Evolutionary conservation across 2,797 vertebrate genomes (phyloP).

Genomic region (Diglossa cyanea): DNA sequence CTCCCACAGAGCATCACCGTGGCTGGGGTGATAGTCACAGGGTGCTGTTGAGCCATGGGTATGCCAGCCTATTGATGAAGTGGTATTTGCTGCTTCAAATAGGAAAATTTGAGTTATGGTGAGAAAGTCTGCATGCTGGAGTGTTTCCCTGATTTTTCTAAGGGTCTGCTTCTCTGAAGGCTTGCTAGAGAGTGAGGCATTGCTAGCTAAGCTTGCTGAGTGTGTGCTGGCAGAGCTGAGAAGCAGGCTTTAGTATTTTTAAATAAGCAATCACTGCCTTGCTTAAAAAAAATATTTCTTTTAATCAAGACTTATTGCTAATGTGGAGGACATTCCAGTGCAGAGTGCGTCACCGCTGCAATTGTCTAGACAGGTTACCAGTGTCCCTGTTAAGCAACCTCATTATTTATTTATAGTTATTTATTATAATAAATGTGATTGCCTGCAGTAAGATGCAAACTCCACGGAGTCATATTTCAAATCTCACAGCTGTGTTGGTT

Average conservation of each 20-base stretch:
- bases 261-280: neutral
- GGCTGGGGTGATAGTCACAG: neutral
- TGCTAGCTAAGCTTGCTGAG: neutral
- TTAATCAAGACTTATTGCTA: slow-evolving; percentile 15
- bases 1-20: neutral
- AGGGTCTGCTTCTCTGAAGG: neutral
- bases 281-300: neutral
- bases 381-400: slow-evolving; percentile 10
- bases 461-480: slow-evolving; percentile 24
- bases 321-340: neutral
- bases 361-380: slow-evolving; percentile 61
- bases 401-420: slow-evolving; percentile 65
- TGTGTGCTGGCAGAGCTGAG: neutral
- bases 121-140: neutral
- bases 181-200: neutral
- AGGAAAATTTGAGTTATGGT: neutral
- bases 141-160: neutral
- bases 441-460: neutral
- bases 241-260: neutral
- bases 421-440: slow-evolving; percentile 60
- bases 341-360: neutral
- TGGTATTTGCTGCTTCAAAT: neutral
- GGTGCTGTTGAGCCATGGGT: accelerated
- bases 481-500: slow-evolving; percentile 29
- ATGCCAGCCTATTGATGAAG: neutral